Percentiles rank a stretch among this genome's conserved stretches.
Conservation (phyloP, 1,140 invertebrate genomes). For the Radopholus similis region DNA sequence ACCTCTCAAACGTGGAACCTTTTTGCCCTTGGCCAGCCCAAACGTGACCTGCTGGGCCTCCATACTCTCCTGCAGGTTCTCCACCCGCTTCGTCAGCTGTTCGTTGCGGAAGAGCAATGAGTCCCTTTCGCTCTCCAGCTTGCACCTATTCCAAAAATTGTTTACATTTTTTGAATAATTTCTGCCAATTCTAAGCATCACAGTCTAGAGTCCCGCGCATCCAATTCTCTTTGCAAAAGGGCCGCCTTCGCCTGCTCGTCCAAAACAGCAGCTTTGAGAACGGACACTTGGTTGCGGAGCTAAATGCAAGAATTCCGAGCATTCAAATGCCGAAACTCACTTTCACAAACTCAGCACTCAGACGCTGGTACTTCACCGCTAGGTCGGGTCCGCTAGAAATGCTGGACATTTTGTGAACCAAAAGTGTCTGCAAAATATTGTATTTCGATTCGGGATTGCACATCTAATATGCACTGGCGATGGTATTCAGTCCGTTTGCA, state of each 20-base stretch:
- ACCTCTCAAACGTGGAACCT: conserved; percentile 2
- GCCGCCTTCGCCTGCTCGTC: conserved; percentile 34
- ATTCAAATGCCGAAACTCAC: conserved; percentile 1
- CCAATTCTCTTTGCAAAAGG: conserved; percentile 15
- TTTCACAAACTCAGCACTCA: conserved; percentile 39
- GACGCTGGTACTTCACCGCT: conserved; percentile 39
- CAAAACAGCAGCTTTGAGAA: conserved; percentile 34
- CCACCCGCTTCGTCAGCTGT: conserved; percentile 48
- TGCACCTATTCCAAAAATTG: no score
- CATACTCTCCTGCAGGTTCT: conserved; percentile 33
- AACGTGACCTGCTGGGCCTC: conserved; percentile 32
- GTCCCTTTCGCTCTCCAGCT: conserved; percentile 42
- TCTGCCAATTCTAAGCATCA: no score
- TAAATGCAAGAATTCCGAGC: not conserved
- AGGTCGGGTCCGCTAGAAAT: conserved; percentile 35
- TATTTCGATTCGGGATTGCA: no score
- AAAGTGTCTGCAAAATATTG: no score
- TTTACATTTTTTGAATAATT: no score
- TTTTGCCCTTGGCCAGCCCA: conserved; percentile 32
- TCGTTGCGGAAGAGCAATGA: conserved; percentile 44
- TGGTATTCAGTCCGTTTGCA: no score
- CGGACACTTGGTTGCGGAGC: conserved; percentile 34
- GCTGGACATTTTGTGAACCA: conserved; percentile 26
- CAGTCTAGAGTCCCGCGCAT: conserved; percentile 26
- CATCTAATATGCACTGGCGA: no score